Percentiles rank a stretch among this genome's conserved stretches.
Conservation (phyloP, 2,888 invertebrate species). For the Dryomyza anilis region DNA sequence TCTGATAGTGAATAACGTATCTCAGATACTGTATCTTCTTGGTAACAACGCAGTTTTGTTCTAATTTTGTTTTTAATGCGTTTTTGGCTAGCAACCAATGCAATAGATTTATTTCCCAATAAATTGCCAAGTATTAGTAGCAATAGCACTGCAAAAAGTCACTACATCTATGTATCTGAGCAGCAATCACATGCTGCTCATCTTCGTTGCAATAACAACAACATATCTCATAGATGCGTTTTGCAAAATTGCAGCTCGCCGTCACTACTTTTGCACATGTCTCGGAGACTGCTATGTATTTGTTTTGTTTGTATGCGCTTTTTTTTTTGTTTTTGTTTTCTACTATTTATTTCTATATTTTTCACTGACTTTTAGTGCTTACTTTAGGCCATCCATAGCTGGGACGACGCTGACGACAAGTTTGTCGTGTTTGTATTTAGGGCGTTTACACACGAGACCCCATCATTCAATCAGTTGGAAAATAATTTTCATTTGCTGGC, state of each 20-base stretch:
- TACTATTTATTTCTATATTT: neutral
- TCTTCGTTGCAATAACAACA: neutral
- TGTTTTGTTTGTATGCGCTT: neutral
- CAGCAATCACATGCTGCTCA: neutral
- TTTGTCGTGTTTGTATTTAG: conserved; percentile 22
- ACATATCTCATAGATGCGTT: conserved; percentile 4
- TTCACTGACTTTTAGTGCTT: neutral
- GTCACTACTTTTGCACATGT: no score
- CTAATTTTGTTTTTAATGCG: no score
- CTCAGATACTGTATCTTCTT: no score
- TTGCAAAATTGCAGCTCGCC: neutral
- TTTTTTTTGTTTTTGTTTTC: neutral
- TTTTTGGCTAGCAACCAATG: no score
- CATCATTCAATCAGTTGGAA: neutral
- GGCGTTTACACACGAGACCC: conserved; percentile 14
- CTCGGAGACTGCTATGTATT: no score
- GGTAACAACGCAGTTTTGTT: no score
- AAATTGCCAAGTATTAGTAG: no score
- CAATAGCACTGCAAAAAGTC: neutral
- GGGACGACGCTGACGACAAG: no score
- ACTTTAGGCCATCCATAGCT: neutral
- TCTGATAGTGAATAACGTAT: no score
- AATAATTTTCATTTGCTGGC: no score
- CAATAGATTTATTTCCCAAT: no score
- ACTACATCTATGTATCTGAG: neutral